Percentiles rank a stretch among this genome's conserved stretches.
These are phyloP conservation scores for Sinonovacula constricta DNA, from an alignment of 1,140 invertebrate species.

Conservation along the genomic window DNA sequence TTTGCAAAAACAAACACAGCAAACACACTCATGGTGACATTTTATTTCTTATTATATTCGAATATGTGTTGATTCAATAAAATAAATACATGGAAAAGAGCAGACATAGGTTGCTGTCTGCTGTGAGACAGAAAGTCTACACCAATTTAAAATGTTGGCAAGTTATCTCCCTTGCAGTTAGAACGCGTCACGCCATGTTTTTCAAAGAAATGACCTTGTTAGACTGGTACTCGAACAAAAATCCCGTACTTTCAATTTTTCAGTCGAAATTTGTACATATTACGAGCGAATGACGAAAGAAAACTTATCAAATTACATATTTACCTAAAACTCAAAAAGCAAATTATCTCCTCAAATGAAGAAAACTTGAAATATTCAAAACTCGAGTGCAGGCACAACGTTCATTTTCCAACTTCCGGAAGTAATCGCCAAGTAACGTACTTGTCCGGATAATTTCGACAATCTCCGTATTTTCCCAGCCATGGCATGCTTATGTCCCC, in stretches of 20 bases:
- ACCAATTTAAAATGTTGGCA: not conserved
- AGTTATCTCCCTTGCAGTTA: slow-evolving; percentile 33
- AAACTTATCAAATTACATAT: not conserved
- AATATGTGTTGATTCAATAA: not conserved
- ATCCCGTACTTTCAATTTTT: not conserved
- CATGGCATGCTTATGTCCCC: too few species aligned
- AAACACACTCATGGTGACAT: not conserved
- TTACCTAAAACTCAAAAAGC: not conserved
- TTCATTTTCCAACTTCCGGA: not conserved
- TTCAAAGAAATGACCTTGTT: slow-evolving; percentile 24
- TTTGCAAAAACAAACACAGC: not conserved
- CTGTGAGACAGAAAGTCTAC: too few species aligned
- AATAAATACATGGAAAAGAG: not conserved
- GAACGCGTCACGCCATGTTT: slow-evolving; percentile 49
- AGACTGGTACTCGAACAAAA: slow-evolving; percentile 26
- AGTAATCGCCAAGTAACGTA: not conserved
- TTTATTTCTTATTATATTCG: not conserved
- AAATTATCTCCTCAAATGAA: not conserved
- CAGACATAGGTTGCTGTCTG: not conserved
- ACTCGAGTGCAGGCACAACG: not conserved
- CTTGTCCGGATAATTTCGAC: too few species aligned
- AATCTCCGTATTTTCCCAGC: too few species aligned
- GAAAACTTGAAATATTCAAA: not conserved
- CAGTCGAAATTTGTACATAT: not conserved
- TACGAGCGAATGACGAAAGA: not conserved